A percentile compares a stretch with the other conserved stretches of the same genome.
phyloP scores from a whole-genome alignment of 2,113 vertebrate species.

The Scytalopus superciliaris region DNA sequence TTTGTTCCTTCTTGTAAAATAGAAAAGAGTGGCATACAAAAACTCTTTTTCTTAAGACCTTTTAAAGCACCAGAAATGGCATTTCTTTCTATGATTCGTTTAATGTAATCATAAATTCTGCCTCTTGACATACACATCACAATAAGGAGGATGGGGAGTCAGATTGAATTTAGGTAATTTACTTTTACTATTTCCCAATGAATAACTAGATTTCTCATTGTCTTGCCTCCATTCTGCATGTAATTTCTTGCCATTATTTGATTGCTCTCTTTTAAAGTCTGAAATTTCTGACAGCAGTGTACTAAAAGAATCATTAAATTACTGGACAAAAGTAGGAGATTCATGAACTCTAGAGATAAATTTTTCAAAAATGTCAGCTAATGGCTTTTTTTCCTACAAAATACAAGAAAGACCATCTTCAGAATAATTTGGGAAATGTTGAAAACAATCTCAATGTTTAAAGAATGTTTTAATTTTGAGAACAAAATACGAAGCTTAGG shows the following conservation, averaged over 20 bases:
- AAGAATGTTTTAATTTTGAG: neutral
- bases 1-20: neutral
- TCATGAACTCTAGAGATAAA: neutral
- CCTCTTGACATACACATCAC: neutral
- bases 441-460: neutral
- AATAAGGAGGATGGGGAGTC: neutral
- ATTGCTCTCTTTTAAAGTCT: neutral
- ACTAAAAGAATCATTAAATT: neutral
- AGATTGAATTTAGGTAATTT: neutral
- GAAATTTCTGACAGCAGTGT: neutral
- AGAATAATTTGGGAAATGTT: neutral
- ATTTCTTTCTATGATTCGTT: neutral
- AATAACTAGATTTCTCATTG: neutral
- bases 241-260: neutral
- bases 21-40: neutral
- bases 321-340: neutral
- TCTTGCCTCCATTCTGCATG: neutral
- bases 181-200: neutral
- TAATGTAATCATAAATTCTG: neutral
- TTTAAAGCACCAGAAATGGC: neutral
- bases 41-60: neutral
- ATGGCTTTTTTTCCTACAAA: neutral
- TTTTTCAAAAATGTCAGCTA: neutral
- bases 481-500: neutral
- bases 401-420: neutral